Evolutionary conservation across 2,888 invertebrate genomes (phyloP), one percentile per base, ranked within the genome.

Genomic region (Agonopterix alstromeriana): DNA sequence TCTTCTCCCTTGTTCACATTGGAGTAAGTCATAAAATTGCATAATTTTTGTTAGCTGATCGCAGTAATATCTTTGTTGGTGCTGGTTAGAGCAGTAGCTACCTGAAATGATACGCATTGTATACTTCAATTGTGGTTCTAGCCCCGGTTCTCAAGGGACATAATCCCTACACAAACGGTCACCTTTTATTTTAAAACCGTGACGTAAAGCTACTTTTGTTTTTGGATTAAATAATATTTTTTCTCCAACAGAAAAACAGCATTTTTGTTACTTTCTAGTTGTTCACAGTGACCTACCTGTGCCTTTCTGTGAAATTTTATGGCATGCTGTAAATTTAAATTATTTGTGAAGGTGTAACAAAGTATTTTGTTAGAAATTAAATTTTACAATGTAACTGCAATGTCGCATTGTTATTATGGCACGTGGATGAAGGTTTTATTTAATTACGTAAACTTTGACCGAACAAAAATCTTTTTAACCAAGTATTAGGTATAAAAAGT

Each of bases 101-200:
- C 84, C 85, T 85, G 83, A 82, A 81, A 61, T 70, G 56, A 62
- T 63, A 59, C 52, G 60, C 61, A 74, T 84, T 85, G 81, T 85
- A 70, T 63, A 63, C 56, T 56, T 71, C 79, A 75, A 80, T 80
- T 77, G 80, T 67, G 77, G 73, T 76, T 65, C 65, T 60, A 60
- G 67, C 61, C 67, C 63, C 63, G 60, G 63, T 64, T 68, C 69
- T 69, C 63, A 49, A 66, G 72, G 75, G 71, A 76, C 58, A 55
- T 84, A 83, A 85, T 86, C 85, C 77, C 71, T 70, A 67, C 64
- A 77, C 75, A 80, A 78, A 78, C 76, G 77, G 65, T 70, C 46
- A 69, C 71, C 73, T 79, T 75, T 79, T 77, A 79, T 79, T 82
- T 82, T 72, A 77, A 77, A 71, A 61, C 73, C 65, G 73, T 83